Conservation (phyloP, 2,888 invertebrate species). For the Choristoneura rosaceana region DNA sequence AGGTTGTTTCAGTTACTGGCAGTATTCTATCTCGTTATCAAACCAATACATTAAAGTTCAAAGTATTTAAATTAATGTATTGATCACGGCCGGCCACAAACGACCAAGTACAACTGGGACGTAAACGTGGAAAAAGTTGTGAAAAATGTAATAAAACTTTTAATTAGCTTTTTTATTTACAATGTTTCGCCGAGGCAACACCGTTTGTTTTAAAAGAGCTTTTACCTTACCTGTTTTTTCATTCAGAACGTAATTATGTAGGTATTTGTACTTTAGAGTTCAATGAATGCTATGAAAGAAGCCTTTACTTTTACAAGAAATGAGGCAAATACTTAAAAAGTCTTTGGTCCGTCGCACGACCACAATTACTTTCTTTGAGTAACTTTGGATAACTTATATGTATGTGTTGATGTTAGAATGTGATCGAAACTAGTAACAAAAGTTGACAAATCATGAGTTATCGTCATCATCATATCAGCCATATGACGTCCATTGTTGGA, state of each 20-base stretch:
- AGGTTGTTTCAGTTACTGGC: neutral
- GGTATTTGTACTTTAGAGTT: neutral
- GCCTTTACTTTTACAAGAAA: no score
- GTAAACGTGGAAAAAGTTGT: conserved; percentile 52
- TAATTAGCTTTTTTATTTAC: conserved; percentile 54
- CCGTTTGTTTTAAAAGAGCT: conserved; percentile 20
- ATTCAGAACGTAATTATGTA: neutral
- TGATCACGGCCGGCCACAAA: conserved; percentile 22
- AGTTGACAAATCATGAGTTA: no score
- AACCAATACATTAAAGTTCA: neutral
- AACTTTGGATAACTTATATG: no score
- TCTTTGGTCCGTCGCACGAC: no score
- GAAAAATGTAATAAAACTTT: conserved; percentile 57
- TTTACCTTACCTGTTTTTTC: neutral
- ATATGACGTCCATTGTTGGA: no score
- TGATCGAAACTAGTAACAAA: no score
- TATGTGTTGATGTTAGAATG: no score
- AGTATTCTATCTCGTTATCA: no score
- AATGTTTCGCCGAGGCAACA: conserved; percentile 47
- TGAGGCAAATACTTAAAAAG: no score
- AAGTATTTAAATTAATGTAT: conserved; percentile 45
- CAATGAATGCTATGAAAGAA: neutral
- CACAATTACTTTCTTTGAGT: no score
- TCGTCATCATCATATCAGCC: no score
- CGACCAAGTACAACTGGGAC: conserved; percentile 46